Percentiles rank a stretch among this genome's conserved stretches.
phyloP scores from a whole-genome alignment of 2,113 vertebrate species.

The rat (Rattus norvegicus) region DNA sequence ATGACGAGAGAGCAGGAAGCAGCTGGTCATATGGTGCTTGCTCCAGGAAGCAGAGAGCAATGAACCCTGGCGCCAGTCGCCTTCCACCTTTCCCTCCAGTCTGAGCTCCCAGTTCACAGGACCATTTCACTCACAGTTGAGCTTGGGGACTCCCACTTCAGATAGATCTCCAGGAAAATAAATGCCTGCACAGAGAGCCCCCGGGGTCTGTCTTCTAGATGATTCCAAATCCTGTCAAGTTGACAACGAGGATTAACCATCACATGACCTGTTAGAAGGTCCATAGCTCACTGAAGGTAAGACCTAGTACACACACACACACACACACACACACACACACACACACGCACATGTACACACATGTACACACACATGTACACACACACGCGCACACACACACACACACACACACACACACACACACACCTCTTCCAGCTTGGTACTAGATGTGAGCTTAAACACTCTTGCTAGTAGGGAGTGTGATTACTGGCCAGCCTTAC shows the following conservation, averaged over 20 bases:
- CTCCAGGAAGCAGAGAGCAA: not conserved
- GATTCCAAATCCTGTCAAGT: not conserved
- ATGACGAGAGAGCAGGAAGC: not conserved
- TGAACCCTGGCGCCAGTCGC: too few relatives aligned
- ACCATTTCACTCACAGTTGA: not conserved
- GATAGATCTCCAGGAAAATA: not conserved
- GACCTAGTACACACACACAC: not conserved
- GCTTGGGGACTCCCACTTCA: not conserved
- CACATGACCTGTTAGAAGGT: not conserved
- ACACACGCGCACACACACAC: not conserved
- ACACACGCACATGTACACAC: not conserved
- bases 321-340: not conserved
- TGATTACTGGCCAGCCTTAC: not conserved
- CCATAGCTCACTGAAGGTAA: not conserved
- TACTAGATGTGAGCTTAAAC: not conserved
- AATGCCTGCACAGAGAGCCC: not conserved
- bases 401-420: too few relatives aligned
- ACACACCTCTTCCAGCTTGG: not conserved
- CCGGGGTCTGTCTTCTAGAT: not conserved
- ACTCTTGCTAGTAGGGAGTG: not conserved
- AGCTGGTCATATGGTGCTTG: not conserved
- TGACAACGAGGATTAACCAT: not conserved
- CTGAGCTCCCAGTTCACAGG: not conserved
- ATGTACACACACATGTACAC: not conserved
- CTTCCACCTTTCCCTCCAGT: not conserved